Evolutionary conservation across 2,888 invertebrate genomes (phyloP).

Genomic region (Nomada lathburiana): DNA sequence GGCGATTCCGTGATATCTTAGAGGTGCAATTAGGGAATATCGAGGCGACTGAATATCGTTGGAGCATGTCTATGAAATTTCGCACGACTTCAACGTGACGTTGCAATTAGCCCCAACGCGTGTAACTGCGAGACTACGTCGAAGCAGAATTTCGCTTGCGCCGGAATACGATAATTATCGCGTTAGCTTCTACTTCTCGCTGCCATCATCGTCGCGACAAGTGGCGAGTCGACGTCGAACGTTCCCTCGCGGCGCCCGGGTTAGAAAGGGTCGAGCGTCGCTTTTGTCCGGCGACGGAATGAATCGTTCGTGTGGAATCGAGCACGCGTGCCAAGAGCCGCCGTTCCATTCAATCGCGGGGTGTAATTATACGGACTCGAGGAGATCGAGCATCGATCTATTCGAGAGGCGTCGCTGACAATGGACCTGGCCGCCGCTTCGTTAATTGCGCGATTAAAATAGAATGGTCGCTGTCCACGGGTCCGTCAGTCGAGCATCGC

Average conservation of each 20-base stretch:
- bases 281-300: constrained; percentile 63
- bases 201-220: constrained; percentile 34
- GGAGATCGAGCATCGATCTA: constrained; percentile 65
- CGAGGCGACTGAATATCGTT: neutral
- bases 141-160: neutral
- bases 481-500: constrained; percentile 42
- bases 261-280: constrained; percentile 68
- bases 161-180: constrained; percentile 42
- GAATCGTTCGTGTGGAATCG: constrained; percentile 52
- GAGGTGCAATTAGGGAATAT: neutral
- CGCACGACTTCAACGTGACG: neutral
- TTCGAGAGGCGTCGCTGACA: constrained; percentile 62
- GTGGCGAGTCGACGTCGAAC: constrained; percentile 18
- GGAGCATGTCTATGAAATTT: constrained; percentile 17
- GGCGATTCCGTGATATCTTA: no score
- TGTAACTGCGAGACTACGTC: neutral
- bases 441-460: constrained; percentile 75
- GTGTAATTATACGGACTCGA: constrained; percentile 69
- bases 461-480: constrained; percentile 63
- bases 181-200: constrained; percentile 36
- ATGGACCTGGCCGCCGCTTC: constrained; percentile 69
- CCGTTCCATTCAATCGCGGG: constrained; percentile 60
- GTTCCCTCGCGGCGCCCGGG: constrained; percentile 51
- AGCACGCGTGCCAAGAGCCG: constrained; percentile 38
- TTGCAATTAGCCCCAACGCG: no score